These are phyloP conservation scores for Neolamprologus ventralis DNA, from an alignment of 2,113 vertebrate species.

Conservation along the genomic window DNA sequence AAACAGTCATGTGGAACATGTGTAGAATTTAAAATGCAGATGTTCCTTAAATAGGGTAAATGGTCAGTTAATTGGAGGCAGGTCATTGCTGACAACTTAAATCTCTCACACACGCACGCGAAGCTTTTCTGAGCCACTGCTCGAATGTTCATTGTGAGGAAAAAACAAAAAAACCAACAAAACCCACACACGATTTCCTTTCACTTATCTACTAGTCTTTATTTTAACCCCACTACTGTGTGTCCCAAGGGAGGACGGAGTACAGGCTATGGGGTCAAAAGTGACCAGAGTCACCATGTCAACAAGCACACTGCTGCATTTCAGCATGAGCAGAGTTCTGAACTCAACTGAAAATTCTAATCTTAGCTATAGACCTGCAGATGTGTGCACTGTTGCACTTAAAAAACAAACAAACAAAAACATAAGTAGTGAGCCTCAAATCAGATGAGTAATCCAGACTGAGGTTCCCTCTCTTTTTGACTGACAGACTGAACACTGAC, in stretches of 20 bases:
- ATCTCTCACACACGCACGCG: rapidly evolving
- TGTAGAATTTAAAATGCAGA: neutral
- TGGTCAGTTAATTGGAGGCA: neutral
- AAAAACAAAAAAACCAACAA: rapidly evolving
- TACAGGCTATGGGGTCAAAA: neutral
- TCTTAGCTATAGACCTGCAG: neutral
- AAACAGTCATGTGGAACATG: neutral
- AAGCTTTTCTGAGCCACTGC: neutral
- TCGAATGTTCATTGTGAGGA: neutral
- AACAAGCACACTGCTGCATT: neutral
- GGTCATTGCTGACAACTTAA: neutral
- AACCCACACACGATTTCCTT: rapidly evolving
- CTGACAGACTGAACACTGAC: neutral
- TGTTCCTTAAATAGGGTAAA: neutral
- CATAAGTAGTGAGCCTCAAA: neutral
- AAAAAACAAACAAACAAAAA: neutral
- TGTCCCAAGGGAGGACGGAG: rapidly evolving
- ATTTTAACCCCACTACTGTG: neutral
- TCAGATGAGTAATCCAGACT: neutral
- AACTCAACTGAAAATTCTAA: neutral
- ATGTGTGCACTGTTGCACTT: neutral
- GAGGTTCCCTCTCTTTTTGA: neutral
- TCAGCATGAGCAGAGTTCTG: neutral
- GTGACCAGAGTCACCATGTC: neutral
- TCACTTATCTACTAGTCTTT: neutral